Conservation (phyloP, 2,888 invertebrate species). For the Unio pictorum region DNA sequence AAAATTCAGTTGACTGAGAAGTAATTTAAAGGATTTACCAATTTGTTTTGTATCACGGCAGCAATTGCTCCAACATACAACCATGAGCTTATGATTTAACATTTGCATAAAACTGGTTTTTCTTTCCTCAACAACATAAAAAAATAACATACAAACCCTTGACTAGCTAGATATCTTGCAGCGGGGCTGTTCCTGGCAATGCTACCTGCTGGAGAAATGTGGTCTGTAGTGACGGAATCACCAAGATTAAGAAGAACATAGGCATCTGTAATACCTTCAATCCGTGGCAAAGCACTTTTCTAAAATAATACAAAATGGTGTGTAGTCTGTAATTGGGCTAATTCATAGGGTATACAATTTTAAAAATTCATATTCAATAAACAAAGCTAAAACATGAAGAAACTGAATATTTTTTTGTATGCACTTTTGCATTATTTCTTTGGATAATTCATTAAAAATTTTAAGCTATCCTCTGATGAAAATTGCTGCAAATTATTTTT, state of each 20-base stretch:
- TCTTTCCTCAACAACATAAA: not conserved
- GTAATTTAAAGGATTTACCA: too few species aligned
- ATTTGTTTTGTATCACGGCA: too few species aligned
- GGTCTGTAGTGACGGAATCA: slow-evolving; percentile 98
- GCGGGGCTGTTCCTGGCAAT: slow-evolving; percentile 96
- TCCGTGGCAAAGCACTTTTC: slow-evolving; percentile 76
- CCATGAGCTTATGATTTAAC: too few species aligned
- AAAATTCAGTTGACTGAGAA: too few species aligned
- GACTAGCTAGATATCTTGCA: slow-evolving; percentile 82
- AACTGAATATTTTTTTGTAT: not conserved
- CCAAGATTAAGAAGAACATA: slow-evolving; percentile 85
- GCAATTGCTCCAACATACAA: too few species aligned
- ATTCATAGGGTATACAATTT: not conserved
- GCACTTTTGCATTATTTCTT: too few species aligned
- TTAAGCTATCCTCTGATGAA: too few species aligned
- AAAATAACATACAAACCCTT: slow-evolving; percentile 76
- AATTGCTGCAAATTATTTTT: too few species aligned
- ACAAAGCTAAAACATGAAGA: not conserved
- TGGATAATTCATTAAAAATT: too few species aligned
- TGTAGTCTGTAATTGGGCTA: slow-evolving; percentile 2
- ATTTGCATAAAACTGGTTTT: too few species aligned
- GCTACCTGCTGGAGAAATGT: slow-evolving; percentile 98
- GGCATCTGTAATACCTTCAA: slow-evolving; percentile 80
- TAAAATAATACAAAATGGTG: slow-evolving; percentile 29
- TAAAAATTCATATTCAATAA: not conserved